Evolutionary conservation across 1,140 invertebrate genomes (phyloP).

Genomic region (Cecropterus lyciades): DNA sequence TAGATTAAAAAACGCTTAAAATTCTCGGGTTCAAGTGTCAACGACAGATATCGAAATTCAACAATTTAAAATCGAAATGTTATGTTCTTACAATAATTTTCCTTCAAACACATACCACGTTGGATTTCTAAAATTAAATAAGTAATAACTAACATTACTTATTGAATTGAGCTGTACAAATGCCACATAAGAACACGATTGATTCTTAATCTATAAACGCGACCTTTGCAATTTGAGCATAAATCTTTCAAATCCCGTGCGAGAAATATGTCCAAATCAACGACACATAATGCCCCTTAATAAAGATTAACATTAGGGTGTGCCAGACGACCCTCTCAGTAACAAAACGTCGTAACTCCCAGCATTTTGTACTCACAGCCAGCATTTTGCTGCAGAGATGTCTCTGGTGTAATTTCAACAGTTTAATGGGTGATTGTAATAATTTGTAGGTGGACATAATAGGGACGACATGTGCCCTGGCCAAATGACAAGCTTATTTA

Average conservation of each 20-base stretch:
- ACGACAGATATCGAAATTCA: too few relatives aligned
- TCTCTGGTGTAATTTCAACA: conserved; percentile 38
- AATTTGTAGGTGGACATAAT: conserved; percentile 41
- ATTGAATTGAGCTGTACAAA: too few relatives aligned
- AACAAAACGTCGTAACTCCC: conserved; percentile 40
- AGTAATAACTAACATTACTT: too few relatives aligned
- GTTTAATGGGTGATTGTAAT: conserved; percentile 44
- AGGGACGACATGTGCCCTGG: conserved; percentile 38
- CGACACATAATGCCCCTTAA: conserved; percentile 65
- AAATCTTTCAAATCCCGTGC: conserved; percentile 62
- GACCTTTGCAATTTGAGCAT: conserved; percentile 44
- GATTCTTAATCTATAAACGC: conserved; percentile 45
- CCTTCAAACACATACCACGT: too few relatives aligned
- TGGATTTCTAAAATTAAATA: too few relatives aligned
- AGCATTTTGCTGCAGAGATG: conserved; percentile 15
- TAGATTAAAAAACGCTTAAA: too few relatives aligned
- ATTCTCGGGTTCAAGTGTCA: too few relatives aligned
- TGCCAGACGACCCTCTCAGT: neutral
- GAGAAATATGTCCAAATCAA: conserved; percentile 55
- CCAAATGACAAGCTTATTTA: conserved; percentile 41
- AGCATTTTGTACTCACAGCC: neutral
- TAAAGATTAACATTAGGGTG: conserved; percentile 61
- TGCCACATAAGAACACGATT: conserved; percentile 1
- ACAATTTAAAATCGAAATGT: too few relatives aligned
- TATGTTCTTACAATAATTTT: too few relatives aligned